Evolutionary conservation across 2,797 vertebrate genomes (phyloP), one percentile per base, ranked within the genome.

Genomic region (Myiothlypis chrysogaster): DNA sequence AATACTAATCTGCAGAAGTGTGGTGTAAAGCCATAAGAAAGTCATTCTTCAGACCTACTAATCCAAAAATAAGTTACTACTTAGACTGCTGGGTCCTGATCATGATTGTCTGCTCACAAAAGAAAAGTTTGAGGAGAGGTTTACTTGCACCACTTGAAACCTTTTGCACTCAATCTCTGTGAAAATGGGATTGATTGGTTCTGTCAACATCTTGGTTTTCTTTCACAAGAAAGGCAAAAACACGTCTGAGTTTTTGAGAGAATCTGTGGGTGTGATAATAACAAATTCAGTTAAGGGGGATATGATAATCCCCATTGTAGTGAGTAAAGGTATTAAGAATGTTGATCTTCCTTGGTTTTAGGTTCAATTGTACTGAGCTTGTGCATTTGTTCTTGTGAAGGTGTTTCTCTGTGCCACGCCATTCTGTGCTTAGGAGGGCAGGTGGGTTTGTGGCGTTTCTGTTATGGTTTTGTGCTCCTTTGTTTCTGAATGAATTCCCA

Each of bases 401-500:
- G 9, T 77, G 24, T 19, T 86, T 83, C 22, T 78, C 34, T 73
- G 41, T 60, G 78, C 78, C 2, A 1, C 7, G 7, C 20, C 10
- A 3, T 46, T 83, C 41, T 89, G 71, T 64, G 43, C 25, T 53
- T 76, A 44, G 75, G 52, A 73, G 52, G n/a, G 22, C 68, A 53
- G 39, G 72, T 50, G 64, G 20, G 6, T 77, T 47, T 85, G 60
- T 66, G 32, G 19, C 83, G 50, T 72, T 84, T 50, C 24, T 30
- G 8, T 72, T 66, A 52, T 4, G 34, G 12, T 41, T 90, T 93
- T 68, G 46, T 79, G 57, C 63, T 84, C 76, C 49, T 46, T 59
- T 90, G 53, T 88, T 82, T 73, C 76, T 71, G 61, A 91, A 71
- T 64, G 25, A 83, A 53, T 64, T 92, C 57, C 65, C 37, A n/a